These are phyloP conservation scores for Syrphus vitripennis DNA, from an alignment of 2,888 invertebrate species.

Conservation along the genomic window DNA sequence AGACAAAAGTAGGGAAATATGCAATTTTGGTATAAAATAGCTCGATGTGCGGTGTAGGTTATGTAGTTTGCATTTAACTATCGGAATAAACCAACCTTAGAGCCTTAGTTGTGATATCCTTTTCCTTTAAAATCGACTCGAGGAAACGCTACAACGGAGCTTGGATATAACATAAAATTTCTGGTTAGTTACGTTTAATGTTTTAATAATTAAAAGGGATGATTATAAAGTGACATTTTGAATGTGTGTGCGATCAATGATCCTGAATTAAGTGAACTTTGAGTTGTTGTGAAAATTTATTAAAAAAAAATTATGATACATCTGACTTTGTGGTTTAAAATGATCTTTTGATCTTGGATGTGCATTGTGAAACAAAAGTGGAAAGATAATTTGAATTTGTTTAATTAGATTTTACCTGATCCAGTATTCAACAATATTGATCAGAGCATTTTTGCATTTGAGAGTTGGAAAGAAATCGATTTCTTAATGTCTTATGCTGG, in stretches of 20 bases:
- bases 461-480: neutral
- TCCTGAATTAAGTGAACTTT: slow-evolving; percentile 16
- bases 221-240: neutral
- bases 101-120: slow-evolving; percentile 15
- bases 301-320: neutral
- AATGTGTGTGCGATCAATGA: neutral
- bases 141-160: neutral
- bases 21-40: slow-evolving; percentile 78
- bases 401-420: neutral
- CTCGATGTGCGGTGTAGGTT: slow-evolving; percentile 76
- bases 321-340: neutral
- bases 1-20: slow-evolving; percentile 66
- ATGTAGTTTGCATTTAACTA: slow-evolving; percentile 78
- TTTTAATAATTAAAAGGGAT: neutral
- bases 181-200: neutral
- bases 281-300: neutral
- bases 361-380: slow-evolving; percentile 7
- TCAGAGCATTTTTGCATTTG: neutral
- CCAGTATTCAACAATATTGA: neutral
- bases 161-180: neutral
- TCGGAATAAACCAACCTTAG: slow-evolving; percentile 62
- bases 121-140: neutral
- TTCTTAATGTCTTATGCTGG: neutral
- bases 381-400: neutral
- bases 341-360: slow-evolving; percentile 7